These are phyloP conservation scores for Nomada hirtipes DNA, from an alignment of 2,888 invertebrate species.

Conservation along the genomic window DNA sequence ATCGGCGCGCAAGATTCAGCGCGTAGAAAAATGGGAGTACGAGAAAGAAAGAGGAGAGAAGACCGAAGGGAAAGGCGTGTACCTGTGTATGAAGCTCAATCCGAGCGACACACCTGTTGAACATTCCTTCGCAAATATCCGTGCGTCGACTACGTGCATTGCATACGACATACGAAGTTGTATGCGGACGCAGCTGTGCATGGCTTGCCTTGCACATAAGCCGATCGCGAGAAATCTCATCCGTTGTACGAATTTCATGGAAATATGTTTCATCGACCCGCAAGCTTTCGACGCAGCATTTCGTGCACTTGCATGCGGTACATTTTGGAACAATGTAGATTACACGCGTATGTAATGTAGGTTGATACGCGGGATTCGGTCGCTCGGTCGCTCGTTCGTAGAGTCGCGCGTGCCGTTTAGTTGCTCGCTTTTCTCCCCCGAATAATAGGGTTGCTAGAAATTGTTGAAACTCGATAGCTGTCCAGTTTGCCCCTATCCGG, in stretches of 20 bases:
- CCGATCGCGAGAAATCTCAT: constrained; percentile 33
- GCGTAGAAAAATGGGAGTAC: neutral
- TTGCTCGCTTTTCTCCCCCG: constrained; percentile 5
- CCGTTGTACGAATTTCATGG: constrained; percentile 33
- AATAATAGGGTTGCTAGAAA: constrained; percentile 45
- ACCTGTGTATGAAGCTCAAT: constrained; percentile 58
- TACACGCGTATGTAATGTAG: too few relatives aligned
- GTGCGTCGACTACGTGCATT: constrained; percentile 66
- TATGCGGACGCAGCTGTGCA: constrained; percentile 57
- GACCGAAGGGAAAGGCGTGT: constrained; percentile 54
- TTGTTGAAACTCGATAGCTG: constrained; percentile 48
- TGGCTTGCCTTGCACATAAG: constrained; percentile 16
- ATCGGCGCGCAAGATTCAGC: neutral
- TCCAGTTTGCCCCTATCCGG: neutral
- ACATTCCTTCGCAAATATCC: constrained; percentile 78
- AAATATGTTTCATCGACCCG: constrained; percentile 9
- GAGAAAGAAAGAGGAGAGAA: constrained; percentile 23
- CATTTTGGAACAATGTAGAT: too few relatives aligned
- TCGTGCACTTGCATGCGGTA: neutral
- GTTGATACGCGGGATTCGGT: too few relatives aligned
- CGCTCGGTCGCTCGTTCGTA: neutral
- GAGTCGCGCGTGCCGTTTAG: neutral
- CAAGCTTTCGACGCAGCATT: constrained; percentile 1
- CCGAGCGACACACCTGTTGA: constrained; percentile 81
- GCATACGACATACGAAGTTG: constrained; percentile 55